Evolutionary conservation across 2,113 vertebrate genomes (phyloP), one percentile per base, ranked within the genome.

Genomic region (Osmerus mordax): DNA sequence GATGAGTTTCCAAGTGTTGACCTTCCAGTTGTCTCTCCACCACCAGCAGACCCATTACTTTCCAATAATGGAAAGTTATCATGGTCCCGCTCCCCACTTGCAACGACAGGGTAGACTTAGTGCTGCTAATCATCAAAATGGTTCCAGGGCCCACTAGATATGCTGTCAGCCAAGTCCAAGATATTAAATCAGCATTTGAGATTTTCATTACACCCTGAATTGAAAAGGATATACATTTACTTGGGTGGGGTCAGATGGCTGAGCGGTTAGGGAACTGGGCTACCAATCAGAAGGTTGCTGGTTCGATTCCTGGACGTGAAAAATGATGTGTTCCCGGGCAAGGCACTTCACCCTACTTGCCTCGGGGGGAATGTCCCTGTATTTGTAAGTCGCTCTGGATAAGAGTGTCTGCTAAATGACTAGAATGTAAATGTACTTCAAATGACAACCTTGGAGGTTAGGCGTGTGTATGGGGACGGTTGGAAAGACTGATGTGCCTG

Each of bases 61-160:
- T 72, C 69, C 56, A 74, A 71, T 67, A 75, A 79, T 75, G 63
- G 13, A 70, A 75, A 75, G 60, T 18, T 71, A 73, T 70, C 70
- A 74, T 74, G 63, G 63, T 74, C 61, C 55, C 13, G 55, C 70
- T 70, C 12, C 62, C 71, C 62, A 78, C 67, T 70, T 70, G 28
- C 21, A 25, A 32, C 15, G 14, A 69, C 65, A 74, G 54, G 62
- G 63, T 67, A 69, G 53, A 69, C 67, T 28, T 56, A 69, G 54
- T 58, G 53, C 67, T 70, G 74, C 68, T 70, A 70, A 70, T 70
- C 56, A 70, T 76, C 60, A 70, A 70, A 76, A 76, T 70, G 28
- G 74, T 58, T 70, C 47, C 67, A 76, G 19, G 62, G 13, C 62
- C 61, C 47, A 58, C 23, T 25, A 70, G 51, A 64, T 65, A 64